Evolutionary conservation across 2,888 invertebrate species (phyloP), one percentile per base, ranked within the genome.

Genomic region (Macaria notata): DNA sequence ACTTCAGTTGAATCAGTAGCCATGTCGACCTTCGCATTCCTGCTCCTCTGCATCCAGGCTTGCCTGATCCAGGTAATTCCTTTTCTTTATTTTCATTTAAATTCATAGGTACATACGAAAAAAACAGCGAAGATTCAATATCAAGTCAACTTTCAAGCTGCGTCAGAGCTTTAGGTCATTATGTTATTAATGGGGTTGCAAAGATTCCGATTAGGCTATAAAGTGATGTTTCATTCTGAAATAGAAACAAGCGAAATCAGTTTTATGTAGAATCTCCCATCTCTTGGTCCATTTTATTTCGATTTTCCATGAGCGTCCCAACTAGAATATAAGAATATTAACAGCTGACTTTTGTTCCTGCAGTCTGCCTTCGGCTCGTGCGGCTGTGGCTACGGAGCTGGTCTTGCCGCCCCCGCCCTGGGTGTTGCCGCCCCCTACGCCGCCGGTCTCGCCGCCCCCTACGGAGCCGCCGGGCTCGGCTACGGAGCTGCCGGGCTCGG

Each of bases 11-110:
- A 64, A 54, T 9, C 30, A 51, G 50, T 43, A 53, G 66, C 50
- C 50, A 69, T 69, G 69, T 63, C 68, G 54, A 50, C 59, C 44
- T 68, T 62, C 52, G 49, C 54, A 31, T 47, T 64, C 31, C n/a
- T 66, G 3, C 45, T 63, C 9, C 45, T 69, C 30, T 66, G 66
- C 63, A 41, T 41, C 58, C 70, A 68, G 60, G 68, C 66, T 67
- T 65, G 66, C 61, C 58, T 69, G 65, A 58, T 70, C 49, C 71
- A 72, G 70, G 76, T 76, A 66, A 19, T 19, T 41, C 4, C n/a
- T 1, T 41, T n/a, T 9, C 3, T 4, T 41, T n/a, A 41, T 4
- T n/a, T 4, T 41, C 8, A 9, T 8, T 41, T 9, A 41, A 8
- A 41, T 9, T 41, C 5, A 9, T 8, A 4, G 8, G 9, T 8